A percentile compares a stretch with the other conserved stretches of the same genome.
These are phyloP conservation scores for Siphamia tubifer DNA, from an alignment of 2,113 vertebrate genomes.

Conservation along the genomic window DNA sequence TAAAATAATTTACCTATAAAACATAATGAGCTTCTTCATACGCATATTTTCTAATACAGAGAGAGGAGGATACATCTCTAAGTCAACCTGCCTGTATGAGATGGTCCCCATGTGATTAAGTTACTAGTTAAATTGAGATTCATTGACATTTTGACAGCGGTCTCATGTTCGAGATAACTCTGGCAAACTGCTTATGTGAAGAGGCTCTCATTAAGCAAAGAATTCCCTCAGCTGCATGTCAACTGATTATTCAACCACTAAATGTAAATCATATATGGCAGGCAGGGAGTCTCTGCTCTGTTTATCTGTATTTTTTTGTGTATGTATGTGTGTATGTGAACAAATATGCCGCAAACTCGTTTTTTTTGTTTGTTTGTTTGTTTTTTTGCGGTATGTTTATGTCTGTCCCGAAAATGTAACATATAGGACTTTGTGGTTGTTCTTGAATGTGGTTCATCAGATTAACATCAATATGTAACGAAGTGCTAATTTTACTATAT, in stretches of 20 bases:
- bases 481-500: too few species aligned
- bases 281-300: slow-evolving; percentile 19
- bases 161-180: slow-evolving; percentile 61
- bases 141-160: slow-evolving; percentile 69
- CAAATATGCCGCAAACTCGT: background rate
- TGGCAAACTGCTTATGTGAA: slow-evolving; percentile 63
- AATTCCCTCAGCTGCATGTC: slow-evolving; percentile 67
- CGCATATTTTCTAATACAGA: background rate
- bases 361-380: background rate
- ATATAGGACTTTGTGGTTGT: too few species aligned
- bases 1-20: slow-evolving; percentile 6
- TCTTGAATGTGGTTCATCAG: too few species aligned
- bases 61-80: background rate
- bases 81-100: background rate
- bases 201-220: slow-evolving; percentile 64
- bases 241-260: slow-evolving; percentile 64
- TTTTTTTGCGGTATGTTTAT: too few species aligned
- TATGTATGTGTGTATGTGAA: too few species aligned
- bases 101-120: slow-evolving; percentile 48
- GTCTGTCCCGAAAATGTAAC: background rate
- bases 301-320: slow-evolving; percentile 8
- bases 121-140: slow-evolving; percentile 61
- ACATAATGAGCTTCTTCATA: background rate
- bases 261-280: slow-evolving; percentile 68
- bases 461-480: too few species aligned